Evolutionary conservation across 2,797 vertebrate genomes (phyloP), one percentile per base, ranked within the genome.

Genomic region (Falco concolor): DNA sequence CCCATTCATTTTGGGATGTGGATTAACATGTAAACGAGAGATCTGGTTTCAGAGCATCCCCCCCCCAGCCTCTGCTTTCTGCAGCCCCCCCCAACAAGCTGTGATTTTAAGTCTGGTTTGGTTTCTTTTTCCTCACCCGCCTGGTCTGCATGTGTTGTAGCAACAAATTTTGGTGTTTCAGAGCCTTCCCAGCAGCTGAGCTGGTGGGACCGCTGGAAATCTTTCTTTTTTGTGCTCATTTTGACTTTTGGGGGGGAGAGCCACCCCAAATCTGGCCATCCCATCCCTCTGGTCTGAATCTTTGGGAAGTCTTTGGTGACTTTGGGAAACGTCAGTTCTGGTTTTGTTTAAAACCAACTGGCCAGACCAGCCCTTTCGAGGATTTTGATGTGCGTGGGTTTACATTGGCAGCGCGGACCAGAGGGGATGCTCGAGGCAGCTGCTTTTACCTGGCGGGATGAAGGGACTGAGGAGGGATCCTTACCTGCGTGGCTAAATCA

Each of bases 1-100:
- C 83, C 96, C 77, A 30, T 91, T 91, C 85, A 74, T 96, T 97
- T 95, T 61, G 93, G 97, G 97, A 84, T 96, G 92, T 54, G 96
- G 97, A 97, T 96, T 93, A 97, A 95, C 70, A 34, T 90, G 96
- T 90, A 77, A 83, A 95, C 36, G 80, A 42, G 83, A 90, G 96
- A 79, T 96, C 97, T 92, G 96, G 73, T 97, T 97, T 96, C 96
- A 57, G 88, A 54, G 56, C 3, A 0, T 53, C 36, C 52, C 30
- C 36, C 70, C 64, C 36, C 40, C 40, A 14, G 14, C 7, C 50
- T 52, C 22, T 12, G 19, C 69, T 73, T 65, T 80, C 87, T 8
- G 36, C 79, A 61, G 47, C 56, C 52, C 49, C 64, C 47, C 4
- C 0, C 40, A 1, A 34, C 23, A 19, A 1, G 16, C 18, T 20